Evolutionary conservation across 2,113 vertebrate genomes (phyloP).

Genomic region (Haemorhous mexicanus): DNA sequence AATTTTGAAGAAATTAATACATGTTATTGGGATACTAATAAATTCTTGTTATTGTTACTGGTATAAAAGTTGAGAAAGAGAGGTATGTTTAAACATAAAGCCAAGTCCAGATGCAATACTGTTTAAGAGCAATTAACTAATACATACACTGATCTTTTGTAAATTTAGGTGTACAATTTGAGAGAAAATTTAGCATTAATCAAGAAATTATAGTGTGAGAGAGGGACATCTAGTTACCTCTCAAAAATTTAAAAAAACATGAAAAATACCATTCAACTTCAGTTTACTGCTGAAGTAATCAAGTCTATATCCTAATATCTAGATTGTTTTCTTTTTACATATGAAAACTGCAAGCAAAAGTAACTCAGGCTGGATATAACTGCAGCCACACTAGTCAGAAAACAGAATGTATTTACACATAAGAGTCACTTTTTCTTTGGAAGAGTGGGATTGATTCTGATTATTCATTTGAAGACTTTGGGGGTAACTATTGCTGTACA

Average conservation of each 20-base stretch:
- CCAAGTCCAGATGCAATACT: background rate
- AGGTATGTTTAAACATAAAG: background rate
- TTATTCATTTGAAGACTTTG: background rate
- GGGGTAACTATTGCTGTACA: background rate
- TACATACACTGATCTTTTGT: background rate
- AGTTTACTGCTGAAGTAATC: background rate
- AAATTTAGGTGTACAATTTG: background rate
- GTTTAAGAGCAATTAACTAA: background rate
- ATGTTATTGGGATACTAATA: background rate
- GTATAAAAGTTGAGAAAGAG: background rate
- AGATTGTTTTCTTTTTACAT: background rate
- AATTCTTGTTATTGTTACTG: background rate
- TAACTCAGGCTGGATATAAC: background rate
- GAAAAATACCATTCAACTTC: background rate
- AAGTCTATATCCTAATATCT: background rate
- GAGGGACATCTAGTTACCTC: fast-evolving
- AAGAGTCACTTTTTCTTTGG: fast-evolving
- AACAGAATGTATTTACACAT: background rate
- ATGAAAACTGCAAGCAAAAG: background rate
- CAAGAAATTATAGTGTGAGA: background rate
- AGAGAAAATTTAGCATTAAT: background rate
- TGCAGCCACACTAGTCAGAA: background rate
- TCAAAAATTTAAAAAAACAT: background rate
- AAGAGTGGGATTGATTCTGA: background rate
- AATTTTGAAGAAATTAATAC: background rate